Evolutionary conservation across 2,113 vertebrate species (phyloP).

Genomic region (Polyodon spathula): DNA sequence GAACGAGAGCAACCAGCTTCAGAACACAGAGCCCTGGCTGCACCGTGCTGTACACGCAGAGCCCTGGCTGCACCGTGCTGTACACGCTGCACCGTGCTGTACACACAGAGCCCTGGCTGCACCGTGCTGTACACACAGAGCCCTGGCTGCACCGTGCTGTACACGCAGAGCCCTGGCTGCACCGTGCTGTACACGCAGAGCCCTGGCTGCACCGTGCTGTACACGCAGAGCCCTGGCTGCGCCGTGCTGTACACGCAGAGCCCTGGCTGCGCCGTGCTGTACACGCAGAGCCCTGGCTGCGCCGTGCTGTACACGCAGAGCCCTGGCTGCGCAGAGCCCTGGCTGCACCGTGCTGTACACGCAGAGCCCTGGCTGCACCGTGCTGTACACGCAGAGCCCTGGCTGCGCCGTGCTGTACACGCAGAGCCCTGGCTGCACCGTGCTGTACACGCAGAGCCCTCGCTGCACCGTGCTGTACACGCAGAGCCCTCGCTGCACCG

Average conservation of each 20-base stretch:
- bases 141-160: too few relatives aligned
- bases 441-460: too few relatives aligned
- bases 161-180: not conserved
- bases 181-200: not conserved
- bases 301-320: not conserved
- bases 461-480: too few relatives aligned
- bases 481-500: not conserved
- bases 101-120: not conserved
- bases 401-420: not conserved
- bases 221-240: not conserved
- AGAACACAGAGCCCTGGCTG: not conserved
- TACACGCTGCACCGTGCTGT: not conserved
- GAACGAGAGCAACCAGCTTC: too few relatives aligned
- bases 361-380: not conserved
- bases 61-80: not conserved
- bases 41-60: not conserved
- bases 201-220: too few relatives aligned
- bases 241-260: not conserved
- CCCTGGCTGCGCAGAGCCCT: too few relatives aligned
- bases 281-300: not conserved
- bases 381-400: slow-evolving; percentile 1
- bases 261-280: too few relatives aligned
- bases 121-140: not conserved
- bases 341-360: not conserved
- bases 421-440: not conserved